These are phyloP conservation scores for Labrus mixtus DNA, from an alignment of 2,113 vertebrate genomes.

Conservation along the genomic window DNA sequence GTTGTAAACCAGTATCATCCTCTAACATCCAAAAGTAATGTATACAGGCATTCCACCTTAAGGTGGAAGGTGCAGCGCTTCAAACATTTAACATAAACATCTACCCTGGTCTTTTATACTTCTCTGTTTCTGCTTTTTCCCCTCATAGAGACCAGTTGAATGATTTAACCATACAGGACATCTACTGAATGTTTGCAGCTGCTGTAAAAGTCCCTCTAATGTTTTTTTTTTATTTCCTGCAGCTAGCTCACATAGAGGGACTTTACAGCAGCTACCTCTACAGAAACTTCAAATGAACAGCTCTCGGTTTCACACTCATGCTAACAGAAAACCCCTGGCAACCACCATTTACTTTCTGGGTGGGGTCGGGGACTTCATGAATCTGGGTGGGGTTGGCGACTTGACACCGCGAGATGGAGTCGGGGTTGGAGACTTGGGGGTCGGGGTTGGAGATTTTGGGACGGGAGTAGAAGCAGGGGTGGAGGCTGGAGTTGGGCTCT, in stretches of 20 bases:
- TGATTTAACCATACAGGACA: constrained; percentile 6
- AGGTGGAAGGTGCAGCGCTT: constrained; percentile 66
- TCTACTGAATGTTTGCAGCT: background rate
- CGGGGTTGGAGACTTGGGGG: constrained; percentile 26
- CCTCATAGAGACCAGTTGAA: constrained; percentile 19
- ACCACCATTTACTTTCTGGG: constrained; percentile 74
- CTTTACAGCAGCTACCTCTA: constrained; percentile 42
- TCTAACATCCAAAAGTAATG: constrained; percentile 12
- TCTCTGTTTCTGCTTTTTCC: background rate
- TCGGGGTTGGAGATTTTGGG: constrained; percentile 64
- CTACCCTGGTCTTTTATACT: background rate
- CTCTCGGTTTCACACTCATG: constrained; percentile 65
- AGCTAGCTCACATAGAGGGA: background rate
- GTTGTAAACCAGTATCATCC: constrained; percentile 1
- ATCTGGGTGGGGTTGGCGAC: constrained; percentile 53
- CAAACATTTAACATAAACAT: constrained; percentile 38
- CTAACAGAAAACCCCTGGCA: constrained; percentile 14
- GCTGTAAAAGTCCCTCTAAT: background rate
- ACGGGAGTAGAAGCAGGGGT: constrained; percentile 46
- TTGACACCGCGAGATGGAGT: constrained; percentile 33
- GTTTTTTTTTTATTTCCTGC: background rate
- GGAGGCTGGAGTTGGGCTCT: constrained; percentile 72
- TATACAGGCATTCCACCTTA: constrained; percentile 51
- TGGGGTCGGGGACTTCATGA: constrained; percentile 66
- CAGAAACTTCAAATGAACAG: constrained; percentile 28